phyloP scores from a whole-genome alignment of 2,888 invertebrate species.

The Hartigia nigra region DNA sequence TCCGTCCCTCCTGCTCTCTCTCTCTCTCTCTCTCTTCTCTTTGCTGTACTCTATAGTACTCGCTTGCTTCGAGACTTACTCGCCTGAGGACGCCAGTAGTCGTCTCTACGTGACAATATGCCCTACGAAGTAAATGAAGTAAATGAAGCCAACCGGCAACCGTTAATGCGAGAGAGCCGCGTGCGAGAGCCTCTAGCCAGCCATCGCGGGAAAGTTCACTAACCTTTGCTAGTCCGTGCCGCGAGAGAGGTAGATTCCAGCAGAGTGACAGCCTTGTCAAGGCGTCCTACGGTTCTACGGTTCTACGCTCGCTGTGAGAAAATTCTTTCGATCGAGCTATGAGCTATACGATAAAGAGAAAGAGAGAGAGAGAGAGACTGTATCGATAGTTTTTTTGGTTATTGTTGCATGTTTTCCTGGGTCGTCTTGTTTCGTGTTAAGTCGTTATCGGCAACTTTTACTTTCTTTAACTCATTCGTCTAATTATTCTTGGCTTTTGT shows the following conservation, averaged over 20 bases:
- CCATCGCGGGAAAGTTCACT: conserved; percentile 37
- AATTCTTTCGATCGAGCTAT: background rate
- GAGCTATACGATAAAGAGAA: background rate
- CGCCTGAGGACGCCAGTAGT: background rate
- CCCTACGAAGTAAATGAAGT: conserved; percentile 28
- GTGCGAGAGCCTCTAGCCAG: conserved; percentile 11
- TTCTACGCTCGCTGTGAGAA: conserved; percentile 5
- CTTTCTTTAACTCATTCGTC: background rate
- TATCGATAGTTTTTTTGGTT: background rate
- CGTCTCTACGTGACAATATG: conserved; percentile 23
- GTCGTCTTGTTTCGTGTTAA: background rate
- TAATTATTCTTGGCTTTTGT: background rate
- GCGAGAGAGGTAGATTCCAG: conserved; percentile 40
- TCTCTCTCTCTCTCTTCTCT: background rate
- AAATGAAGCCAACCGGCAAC: conserved; percentile 16
- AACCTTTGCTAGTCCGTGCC: conserved; percentile 34
- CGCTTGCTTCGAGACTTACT: background rate
- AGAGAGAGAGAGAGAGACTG: background rate
- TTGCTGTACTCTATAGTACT: background rate
- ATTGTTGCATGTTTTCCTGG: background rate
- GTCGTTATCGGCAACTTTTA: background rate
- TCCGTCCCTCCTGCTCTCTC: background rate
- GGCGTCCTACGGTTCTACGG: conserved; percentile 30
- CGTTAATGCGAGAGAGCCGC: conserved; percentile 32
- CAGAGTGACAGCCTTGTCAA: conserved; percentile 48